Evolutionary conservation across 1,140 invertebrate species (phyloP), one percentile per base, ranked within the genome.

Genomic region (Drosophila trapezifrons): DNA sequence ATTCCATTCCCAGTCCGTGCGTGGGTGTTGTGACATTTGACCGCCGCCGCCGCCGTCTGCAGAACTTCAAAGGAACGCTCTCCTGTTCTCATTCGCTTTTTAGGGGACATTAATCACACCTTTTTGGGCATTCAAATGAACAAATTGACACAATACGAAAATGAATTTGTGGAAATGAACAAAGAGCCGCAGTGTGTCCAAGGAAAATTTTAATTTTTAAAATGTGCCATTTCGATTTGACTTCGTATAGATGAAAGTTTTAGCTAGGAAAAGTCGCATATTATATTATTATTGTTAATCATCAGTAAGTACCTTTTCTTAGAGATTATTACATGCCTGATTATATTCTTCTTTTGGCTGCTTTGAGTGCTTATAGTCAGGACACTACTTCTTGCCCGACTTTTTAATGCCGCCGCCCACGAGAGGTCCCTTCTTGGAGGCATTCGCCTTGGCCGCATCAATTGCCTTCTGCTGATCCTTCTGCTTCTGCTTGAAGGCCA

Each of bases 351-450:
- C 7, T 29, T 29, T 25, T 25, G 2, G 7, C 27, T n/a, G n/a
- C n/a, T n/a, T n/a, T n/a, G n/a, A n/a, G n/a, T n/a, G n/a, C n/a
- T n/a, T n/a, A n/a, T n/a, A n/a, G n/a, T n/a, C n/a, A n/a, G n/a
- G n/a, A n/a, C n/a, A n/a, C 22, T 22, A 22, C 93, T 97, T 97
- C 92, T 97, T 97, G 40, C 96, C 96, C 35, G 96, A 97, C 92
- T 97, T 97, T 86, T 97, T 97, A 52, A 97, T 97, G 42, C 96
- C 96, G 18, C 96, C 96, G 59, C 94, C 93, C n/a, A 94, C 95
- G 25, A 98, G 92, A 2, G 97, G 97, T 22, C 98, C 97, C 92
- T 97, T 98, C 87, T 97, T 95, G n/a, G 95, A 92, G 29, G 97
- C 97, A 92, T 97, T 97, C 4, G 95, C 94, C 78, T 97, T 97